Evolutionary conservation across 2,888 invertebrate species (phyloP).

Genomic region (Hofmannophila pseudospretella): DNA sequence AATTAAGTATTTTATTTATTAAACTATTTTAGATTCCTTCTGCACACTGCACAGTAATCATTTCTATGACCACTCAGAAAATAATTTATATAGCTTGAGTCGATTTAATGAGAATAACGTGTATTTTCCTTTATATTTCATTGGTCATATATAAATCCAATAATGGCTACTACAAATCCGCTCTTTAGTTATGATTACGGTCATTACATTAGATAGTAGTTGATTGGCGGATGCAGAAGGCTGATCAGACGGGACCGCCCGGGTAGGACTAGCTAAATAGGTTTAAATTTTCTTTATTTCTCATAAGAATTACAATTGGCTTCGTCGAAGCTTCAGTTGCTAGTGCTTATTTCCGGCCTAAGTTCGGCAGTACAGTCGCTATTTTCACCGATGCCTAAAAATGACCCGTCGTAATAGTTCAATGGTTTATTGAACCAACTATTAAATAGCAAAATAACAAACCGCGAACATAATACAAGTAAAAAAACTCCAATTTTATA

Average conservation of each 20-base stretch:
- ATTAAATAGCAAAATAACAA: too few species aligned
- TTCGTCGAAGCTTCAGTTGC: conserved; percentile 36
- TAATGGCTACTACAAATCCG: too few species aligned
- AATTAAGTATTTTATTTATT: too few species aligned
- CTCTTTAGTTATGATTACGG: conserved; percentile 9
- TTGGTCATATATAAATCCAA: too few species aligned
- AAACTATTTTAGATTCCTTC: too few species aligned
- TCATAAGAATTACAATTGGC: conserved; percentile 16
- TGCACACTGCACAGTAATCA: too few species aligned
- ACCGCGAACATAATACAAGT: background rate
- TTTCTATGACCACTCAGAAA: too few species aligned
- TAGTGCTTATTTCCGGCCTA: conserved; percentile 58
- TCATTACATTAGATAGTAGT: conserved; percentile 11
- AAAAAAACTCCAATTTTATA: background rate
- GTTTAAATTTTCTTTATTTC: background rate
- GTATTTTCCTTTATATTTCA: too few species aligned
- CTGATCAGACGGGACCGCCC: conserved; percentile 33
- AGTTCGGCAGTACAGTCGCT: conserved; percentile 38
- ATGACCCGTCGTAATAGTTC: background rate
- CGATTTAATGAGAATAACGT: too few species aligned
- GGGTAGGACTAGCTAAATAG: conserved; percentile 31
- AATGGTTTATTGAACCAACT: conserved; percentile 5
- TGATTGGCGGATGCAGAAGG: conserved; percentile 18
- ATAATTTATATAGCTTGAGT: too few species aligned
- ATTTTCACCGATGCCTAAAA: conserved; percentile 13